These are phyloP conservation scores for Troides oblongomaculatus DNA, from an alignment of 2,888 invertebrate species.

Conservation along the genomic window DNA sequence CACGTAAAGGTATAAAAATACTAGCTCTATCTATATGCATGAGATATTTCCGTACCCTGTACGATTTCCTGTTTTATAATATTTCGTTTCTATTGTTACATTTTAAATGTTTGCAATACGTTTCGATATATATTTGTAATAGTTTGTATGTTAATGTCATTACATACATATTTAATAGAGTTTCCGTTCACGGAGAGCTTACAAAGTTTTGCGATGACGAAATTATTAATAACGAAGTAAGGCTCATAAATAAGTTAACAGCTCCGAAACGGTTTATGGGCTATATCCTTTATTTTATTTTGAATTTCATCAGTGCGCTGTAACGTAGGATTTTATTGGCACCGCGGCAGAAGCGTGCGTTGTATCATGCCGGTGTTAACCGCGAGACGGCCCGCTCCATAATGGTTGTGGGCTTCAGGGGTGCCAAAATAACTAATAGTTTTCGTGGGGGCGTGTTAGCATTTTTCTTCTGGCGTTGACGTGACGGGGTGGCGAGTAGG, in stretches of 20 bases:
- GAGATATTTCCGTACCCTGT: too few species aligned
- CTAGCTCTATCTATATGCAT: too few species aligned
- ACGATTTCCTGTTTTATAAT: too few species aligned
- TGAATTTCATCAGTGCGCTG: constrained; percentile 72
- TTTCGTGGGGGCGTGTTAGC: constrained; percentile 80
- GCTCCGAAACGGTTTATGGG: constrained; percentile 74
- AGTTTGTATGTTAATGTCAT: neutral
- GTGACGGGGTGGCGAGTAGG: constrained; percentile 48
- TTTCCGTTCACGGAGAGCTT: neutral
- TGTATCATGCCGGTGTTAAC: constrained; percentile 28
- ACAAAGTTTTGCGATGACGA: constrained; percentile 43
- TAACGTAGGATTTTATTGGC: constrained; percentile 59
- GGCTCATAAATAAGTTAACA: constrained; percentile 76
- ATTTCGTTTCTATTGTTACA: too few species aligned
- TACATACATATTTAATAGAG: constrained; percentile 6
- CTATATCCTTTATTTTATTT: constrained; percentile 74
- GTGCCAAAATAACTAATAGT: constrained; percentile 81
- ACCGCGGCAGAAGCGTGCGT: constrained; percentile 13
- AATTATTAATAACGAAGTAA: constrained; percentile 68
- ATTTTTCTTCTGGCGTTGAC: constrained; percentile 80
- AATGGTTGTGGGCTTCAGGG: constrained; percentile 69
- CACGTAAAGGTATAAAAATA: too few species aligned
- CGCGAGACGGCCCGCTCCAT: constrained; percentile 52
- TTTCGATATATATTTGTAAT: neutral
- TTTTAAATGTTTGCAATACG: too few species aligned